A percentile compares a stretch with the other conserved stretches of the same genome.
Conservation (phyloP, 2,797 vertebrate genomes). For the Limosa lapponica region DNA sequence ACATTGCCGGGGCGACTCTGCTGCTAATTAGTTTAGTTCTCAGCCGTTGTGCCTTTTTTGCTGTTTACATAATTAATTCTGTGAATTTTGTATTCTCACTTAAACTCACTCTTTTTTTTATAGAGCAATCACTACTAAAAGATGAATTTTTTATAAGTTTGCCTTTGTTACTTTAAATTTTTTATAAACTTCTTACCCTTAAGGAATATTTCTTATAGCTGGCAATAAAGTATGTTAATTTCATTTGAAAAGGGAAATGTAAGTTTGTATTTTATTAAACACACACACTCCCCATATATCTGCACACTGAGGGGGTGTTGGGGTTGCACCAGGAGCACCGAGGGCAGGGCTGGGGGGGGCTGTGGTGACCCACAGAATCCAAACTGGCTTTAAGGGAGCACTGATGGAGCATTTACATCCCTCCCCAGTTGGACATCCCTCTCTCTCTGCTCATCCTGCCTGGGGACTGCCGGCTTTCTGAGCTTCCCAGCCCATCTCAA, state of each 20-base stretch:
- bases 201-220: constrained; percentile 72
- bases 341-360: not conserved
- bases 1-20: not conserved
- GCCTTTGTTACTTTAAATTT: constrained; percentile 78
- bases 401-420: accelerated
- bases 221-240: constrained; percentile 72
- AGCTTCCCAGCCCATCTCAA: not conserved
- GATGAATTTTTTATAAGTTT: constrained; percentile 81
- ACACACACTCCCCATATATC: not conserved
- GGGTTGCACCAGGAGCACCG: not conserved
- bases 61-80: constrained; percentile 72
- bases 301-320: accelerated
- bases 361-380: not conserved
- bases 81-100: constrained; percentile 63
- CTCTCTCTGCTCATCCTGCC: not conserved
- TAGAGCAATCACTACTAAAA: constrained; percentile 75
- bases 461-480: accelerated
- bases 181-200: constrained; percentile 77
- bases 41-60: not conserved
- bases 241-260: constrained; percentile 51
- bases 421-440: accelerated
- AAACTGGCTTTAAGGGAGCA: not conserved
- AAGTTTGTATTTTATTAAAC: constrained; percentile 66
- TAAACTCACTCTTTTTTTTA: constrained; percentile 72
- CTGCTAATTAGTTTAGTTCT: constrained; percentile 41